Percentiles rank a stretch among this genome's conserved stretches.
Conservation (phyloP, 2,888 invertebrate species). For the Tiliacea citrago region DNA sequence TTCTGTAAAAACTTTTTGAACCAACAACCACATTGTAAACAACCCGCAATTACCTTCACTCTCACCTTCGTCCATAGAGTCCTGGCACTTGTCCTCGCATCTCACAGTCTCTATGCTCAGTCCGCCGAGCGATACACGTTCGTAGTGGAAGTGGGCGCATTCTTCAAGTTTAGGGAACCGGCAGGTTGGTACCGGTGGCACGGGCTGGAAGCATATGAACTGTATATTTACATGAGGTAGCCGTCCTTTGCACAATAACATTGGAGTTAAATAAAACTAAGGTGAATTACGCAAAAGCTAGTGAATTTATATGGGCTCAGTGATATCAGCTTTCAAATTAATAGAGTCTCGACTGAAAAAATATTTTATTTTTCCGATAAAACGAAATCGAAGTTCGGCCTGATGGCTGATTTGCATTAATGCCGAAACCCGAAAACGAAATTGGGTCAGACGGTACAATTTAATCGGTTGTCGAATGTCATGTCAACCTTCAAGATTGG, state of each 20-base stretch:
- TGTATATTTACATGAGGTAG: constrained; percentile 28
- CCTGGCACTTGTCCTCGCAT: constrained; percentile 74
- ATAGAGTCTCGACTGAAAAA: too few species aligned
- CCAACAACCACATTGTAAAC: not conserved
- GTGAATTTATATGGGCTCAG: too few species aligned
- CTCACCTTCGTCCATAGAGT: constrained; percentile 73
- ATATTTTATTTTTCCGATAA: too few species aligned
- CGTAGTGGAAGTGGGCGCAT: constrained; percentile 99
- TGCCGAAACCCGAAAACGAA: too few species aligned
- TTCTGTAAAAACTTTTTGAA: not conserved
- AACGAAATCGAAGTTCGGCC: too few species aligned
- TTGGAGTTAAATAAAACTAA: not conserved
- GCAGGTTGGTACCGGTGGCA: constrained; percentile 76
- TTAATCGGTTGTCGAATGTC: too few species aligned
- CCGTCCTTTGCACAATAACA: constrained; percentile 14
- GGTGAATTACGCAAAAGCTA: too few species aligned
- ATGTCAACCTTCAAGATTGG: too few species aligned
- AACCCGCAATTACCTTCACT: constrained; percentile 13
- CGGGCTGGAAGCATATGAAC: constrained; percentile 70
- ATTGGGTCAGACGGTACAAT: too few species aligned
- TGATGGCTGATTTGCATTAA: too few species aligned
- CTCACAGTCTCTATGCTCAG: constrained; percentile 88
- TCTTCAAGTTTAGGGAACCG: constrained; percentile 94
- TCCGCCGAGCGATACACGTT: constrained; percentile 97
- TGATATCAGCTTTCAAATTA: too few species aligned